Base-by-base conservation (phyloP, 2,113 vertebrate species). In the Eclectus roratus region DNA sequence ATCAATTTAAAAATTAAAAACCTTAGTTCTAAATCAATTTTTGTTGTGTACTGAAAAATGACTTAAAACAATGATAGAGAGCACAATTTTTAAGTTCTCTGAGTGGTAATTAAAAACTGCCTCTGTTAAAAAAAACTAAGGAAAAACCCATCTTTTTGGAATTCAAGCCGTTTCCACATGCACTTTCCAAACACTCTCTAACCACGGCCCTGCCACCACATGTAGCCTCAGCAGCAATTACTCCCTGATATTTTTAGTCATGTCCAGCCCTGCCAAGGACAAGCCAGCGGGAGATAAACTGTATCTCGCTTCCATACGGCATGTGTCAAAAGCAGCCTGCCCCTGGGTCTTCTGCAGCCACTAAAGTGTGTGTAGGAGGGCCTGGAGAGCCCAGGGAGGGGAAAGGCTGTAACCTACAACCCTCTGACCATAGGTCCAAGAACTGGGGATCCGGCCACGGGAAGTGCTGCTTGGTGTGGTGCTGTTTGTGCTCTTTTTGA, bases 261-360 rank as follows among this genome's bases (percentile, higher is more conserved):
- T 0, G 2, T 56, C 60, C 77, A 91, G 46, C 20, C 16, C 35
- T 10, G 69, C 25, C 15, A 14, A 87, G 78, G 31, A 17, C 23
- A 69, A 41, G 31, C 6, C 52, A 28, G 50, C 0, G 0, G 13
- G 79, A 18, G 20, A 63, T 31, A 68, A 56, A 71, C 1, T 1
- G 6, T 3, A 5, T 37, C 55, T 53, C 0, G 9, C 43, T 79
- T 66, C 76, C 47, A 18, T 15, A 11, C 0, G 2, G 79, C 2
- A 2, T 4, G 1, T 9, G 31, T 50, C 41, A 35, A 3, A 39
- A 17, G 53, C 6, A 15, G 69, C 27, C 53, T 17, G 14, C 19
- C 27, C 11, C 76, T 52, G 4, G 6, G 55, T 37, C n/a, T 39
- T 7, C 52, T 81, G 73, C 10, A 43, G 47, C 47, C 53, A 27